Evolutionary conservation across 2,113 vertebrate species (phyloP).

Genomic region (Phaethon lepturus): DNA sequence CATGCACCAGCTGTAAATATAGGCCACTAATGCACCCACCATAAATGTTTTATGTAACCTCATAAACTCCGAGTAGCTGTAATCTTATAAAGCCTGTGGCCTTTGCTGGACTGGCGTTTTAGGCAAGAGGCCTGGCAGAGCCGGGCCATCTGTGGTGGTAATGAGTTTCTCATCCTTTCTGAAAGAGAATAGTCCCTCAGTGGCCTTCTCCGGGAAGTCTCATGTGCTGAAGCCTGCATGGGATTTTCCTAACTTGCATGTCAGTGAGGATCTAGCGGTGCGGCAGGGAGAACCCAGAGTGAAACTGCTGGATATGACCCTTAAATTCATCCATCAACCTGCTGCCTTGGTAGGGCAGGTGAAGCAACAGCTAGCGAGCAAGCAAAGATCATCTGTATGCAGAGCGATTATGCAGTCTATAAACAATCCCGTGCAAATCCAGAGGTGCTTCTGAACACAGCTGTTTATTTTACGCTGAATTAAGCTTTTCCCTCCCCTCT

Average conservation of each 20-base stretch:
- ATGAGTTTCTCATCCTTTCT: slow-evolving; percentile 46
- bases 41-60: neutral
- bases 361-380: neutral
- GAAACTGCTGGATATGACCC: neutral
- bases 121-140: neutral
- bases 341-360: neutral
- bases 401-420: neutral
- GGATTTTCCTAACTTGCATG: slow-evolving; percentile 7
- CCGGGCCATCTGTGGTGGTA: slow-evolving; percentile 3
- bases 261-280: neutral
- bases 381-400: neutral
- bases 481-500: neutral
- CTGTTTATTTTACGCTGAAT: neutral
- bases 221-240: neutral
- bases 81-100: neutral
- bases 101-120: neutral
- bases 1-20: neutral
- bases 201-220: neutral
- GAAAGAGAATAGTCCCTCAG: slow-evolving; percentile 44
- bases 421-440: neutral
- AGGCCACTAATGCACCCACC: neutral
- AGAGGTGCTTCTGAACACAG: neutral
- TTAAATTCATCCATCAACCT: neutral
- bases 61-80: neutral
- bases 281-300: neutral